phyloP scores from a whole-genome alignment of 1,140 invertebrate genomes.

The Notospermus geniculatus region DNA sequence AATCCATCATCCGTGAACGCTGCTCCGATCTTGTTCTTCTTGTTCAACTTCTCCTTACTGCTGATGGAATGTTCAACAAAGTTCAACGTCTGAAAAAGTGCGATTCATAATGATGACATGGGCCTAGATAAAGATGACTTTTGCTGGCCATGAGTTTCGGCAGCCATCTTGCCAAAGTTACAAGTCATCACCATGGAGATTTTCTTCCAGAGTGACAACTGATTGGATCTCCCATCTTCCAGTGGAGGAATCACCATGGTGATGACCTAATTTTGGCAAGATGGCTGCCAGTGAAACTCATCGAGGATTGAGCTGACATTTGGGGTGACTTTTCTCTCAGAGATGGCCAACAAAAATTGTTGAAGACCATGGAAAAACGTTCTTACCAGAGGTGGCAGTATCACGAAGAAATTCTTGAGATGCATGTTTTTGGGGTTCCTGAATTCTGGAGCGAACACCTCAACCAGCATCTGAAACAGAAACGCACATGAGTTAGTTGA shows the following conservation, averaged over 20 bases:
- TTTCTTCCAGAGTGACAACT: too few relatives aligned
- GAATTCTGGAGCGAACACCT: conserved; percentile 88
- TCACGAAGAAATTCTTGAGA: conserved; percentile 89
- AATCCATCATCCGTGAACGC: conserved; percentile 98
- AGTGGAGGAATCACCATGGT: too few relatives aligned
- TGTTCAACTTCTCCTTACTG: conserved; percentile 87
- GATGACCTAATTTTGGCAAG: too few relatives aligned
- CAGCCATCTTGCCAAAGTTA: neutral
- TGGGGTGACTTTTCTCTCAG: too few relatives aligned
- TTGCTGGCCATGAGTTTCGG: neutral
- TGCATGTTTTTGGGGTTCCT: conserved; percentile 83
- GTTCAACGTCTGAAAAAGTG: conserved; percentile 71
- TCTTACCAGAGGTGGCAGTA: conserved; percentile 79
- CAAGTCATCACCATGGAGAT: too few relatives aligned
- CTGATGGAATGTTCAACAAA: conserved; percentile 90
- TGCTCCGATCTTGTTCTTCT: conserved; percentile 75
- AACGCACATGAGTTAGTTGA: neutral
- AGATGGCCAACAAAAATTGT: too few relatives aligned
- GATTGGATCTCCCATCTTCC: too few relatives aligned
- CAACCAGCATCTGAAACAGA: conserved; percentile 71
- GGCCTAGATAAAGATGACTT: too few relatives aligned
- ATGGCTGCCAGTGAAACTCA: too few relatives aligned
- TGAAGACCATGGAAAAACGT: neutral
- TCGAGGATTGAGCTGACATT: too few relatives aligned
- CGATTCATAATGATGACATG: neutral